phyloP scores from a whole-genome alignment of 2,888 invertebrate species.

The Euphydryas editha region DNA sequence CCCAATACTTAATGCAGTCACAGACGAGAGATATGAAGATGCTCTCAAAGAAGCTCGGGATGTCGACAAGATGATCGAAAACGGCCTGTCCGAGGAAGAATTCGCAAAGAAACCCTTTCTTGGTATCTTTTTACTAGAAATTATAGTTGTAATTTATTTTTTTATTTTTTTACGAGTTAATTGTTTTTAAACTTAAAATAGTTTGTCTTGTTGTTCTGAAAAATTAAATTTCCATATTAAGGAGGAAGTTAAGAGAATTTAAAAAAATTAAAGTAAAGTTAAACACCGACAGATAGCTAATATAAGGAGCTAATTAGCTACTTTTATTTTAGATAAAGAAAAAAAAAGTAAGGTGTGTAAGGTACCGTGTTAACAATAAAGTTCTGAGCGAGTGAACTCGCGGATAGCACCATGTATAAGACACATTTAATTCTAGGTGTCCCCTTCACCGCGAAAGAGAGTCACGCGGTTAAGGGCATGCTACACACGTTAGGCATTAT shows the following conservation, averaged over 20 bases:
- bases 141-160: no score
- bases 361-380: no score
- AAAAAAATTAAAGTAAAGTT: no score
- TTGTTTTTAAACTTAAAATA: no score
- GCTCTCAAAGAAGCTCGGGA: slow-evolving; percentile 90
- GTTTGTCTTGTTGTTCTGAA: no score
- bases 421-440: slow-evolving; percentile 84
- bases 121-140: slow-evolving; percentile 70
- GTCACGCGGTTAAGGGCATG: slow-evolving; percentile 90
- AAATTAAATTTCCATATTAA: no score
- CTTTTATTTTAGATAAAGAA: no score
- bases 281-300: no score
- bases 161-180: not conserved
- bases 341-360: no score
- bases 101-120: slow-evolving; percentile 90
- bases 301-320: no score
- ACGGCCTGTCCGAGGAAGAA: slow-evolving; percentile 84
- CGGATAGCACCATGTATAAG: not conserved
- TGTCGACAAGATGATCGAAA: slow-evolving; percentile 87
- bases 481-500: slow-evolving; percentile 87
- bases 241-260: no score
- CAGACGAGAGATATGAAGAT: slow-evolving; percentile 90
- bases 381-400: no score
- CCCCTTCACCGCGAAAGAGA: slow-evolving; percentile 96
- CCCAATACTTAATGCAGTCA: slow-evolving; percentile 90